A percentile compares a stretch with the other conserved stretches of the same genome.
phyloP scores from a whole-genome alignment of 2,797 vertebrate species.

The Brachymystax lenok region DNA sequence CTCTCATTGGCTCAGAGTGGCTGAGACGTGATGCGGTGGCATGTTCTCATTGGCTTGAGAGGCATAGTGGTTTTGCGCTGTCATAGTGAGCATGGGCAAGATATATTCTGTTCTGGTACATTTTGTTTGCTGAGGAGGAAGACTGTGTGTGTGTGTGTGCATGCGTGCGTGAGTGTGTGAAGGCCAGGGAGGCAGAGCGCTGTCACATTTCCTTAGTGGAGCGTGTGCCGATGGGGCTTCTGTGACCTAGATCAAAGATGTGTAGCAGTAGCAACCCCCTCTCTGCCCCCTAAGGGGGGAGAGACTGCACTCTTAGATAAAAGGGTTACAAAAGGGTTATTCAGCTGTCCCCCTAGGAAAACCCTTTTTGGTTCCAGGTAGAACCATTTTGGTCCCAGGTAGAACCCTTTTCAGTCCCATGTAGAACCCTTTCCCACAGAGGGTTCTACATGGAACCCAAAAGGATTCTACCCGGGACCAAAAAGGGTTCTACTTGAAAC shows the following conservation, averaged over 20 bases:
- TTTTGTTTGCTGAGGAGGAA: slow-evolving; percentile 35
- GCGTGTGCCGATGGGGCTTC: slow-evolving; percentile 64
- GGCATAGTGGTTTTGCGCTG: slow-evolving; percentile 31
- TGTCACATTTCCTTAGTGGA: slow-evolving; percentile 77
- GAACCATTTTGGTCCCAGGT: no score
- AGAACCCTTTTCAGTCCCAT: no score
- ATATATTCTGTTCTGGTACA: slow-evolving; percentile 38
- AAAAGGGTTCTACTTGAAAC: no score
- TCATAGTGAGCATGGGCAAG: slow-evolving; percentile 35
- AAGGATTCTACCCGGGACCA: no score
- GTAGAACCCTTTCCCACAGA: no score
- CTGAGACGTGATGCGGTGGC: slow-evolving; percentile 46
- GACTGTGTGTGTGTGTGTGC: background rate
- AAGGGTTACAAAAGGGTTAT: no score
- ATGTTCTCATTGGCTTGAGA: slow-evolving; percentile 54
- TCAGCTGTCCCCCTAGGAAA: no score
- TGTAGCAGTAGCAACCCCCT: slow-evolving; percentile 8
- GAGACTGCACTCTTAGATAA: background rate
- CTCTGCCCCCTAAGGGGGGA: background rate
- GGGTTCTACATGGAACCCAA: no score
- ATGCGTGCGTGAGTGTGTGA: slow-evolving; percentile 29
- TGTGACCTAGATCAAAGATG: slow-evolving; percentile 76
- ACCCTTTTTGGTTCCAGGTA: no score
- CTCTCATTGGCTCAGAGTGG: slow-evolving; percentile 49
- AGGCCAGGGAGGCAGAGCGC: slow-evolving; percentile 62